phyloP scores from a whole-genome alignment of 2,888 invertebrate species.

The Choristoneura rosaceana region DNA sequence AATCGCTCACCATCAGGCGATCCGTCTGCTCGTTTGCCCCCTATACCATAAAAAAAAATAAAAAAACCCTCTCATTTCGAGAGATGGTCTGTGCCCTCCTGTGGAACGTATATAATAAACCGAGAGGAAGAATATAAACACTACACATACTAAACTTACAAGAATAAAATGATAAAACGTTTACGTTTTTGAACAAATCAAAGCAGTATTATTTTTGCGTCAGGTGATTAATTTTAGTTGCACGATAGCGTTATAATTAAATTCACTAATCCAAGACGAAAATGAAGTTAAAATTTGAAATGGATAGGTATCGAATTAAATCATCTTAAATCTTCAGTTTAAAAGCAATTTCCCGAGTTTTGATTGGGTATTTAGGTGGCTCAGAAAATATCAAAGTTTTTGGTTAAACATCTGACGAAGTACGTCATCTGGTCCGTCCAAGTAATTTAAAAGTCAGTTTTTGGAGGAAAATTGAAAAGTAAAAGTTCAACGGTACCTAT shows the following conservation, averaged over 20 bases:
- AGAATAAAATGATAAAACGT: too few species aligned
- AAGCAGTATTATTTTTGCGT: not conserved
- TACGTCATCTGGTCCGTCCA: conserved; percentile 38
- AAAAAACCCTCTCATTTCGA: too few species aligned
- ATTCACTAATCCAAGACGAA: not conserved
- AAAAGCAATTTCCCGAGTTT: conserved; percentile 33
- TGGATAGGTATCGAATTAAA: conserved; percentile 17
- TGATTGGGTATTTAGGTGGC: conserved; percentile 34
- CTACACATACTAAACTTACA: too few species aligned
- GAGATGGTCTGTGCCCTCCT: too few species aligned
- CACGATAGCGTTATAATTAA: not conserved
- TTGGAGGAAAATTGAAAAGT: conserved; percentile 38
- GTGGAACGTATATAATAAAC: too few species aligned
- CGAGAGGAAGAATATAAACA: too few species aligned
- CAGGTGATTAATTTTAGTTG: not conserved
- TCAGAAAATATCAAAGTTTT: conserved; percentile 30
- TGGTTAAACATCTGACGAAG: conserved; percentile 38
- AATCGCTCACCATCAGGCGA: too few species aligned
- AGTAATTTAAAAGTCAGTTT: conserved; percentile 42
- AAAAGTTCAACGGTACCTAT: conserved; percentile 33
- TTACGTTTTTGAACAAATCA: not conserved
- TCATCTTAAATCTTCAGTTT: conserved; percentile 26
- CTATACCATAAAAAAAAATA: too few species aligned
- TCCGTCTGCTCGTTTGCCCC: too few species aligned
- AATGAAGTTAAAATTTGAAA: conserved; percentile 14